Base-by-base conservation (phyloP, 2,888 invertebrate species). In the Meteorus cinctellus region DNA sequence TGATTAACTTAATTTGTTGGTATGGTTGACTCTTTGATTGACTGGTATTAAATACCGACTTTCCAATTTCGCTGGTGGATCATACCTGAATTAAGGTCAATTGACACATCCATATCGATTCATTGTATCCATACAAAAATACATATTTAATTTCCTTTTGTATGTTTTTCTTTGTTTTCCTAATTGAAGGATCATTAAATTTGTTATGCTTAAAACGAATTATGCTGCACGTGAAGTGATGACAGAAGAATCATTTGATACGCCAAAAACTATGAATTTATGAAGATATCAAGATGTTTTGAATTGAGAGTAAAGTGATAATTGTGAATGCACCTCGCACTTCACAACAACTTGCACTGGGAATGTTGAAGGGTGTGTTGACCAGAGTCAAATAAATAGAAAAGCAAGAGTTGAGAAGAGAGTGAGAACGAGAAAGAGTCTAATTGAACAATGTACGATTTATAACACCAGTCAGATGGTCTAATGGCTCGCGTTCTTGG, bases 401-500 rank as follows among this genome's bases (percentile, higher is more conserved):
- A 55, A 19, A 55, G 60, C 45, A 63, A 59, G 70, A 74, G 72
- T 78, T 77, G 76, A 79, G 76, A 79, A 80, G 78, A 80, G n/a
- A 55, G 48, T 55, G 60, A 63, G 70, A 74, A 72, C 78, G 78
- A 77, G 80, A 80, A 78, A 81, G 87, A 83, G 86, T 88, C 89
- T 89, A 89, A 89, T 89, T 89, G 89, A 89, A 89, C 88, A 89
- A 89, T 89, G 89, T 89, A 88, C 87, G 89, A 89, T 89, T 89
- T 89, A 89, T 89, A 89, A 89, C 89, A 87, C 89, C 88, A 89
- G 86, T 83, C 85, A 84, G 85, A 87, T 85, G 87, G 87, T 87
- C 88, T 89, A 89, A 89, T 88, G 89, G 89, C 86, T 88, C 86
- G 85, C 89, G 88, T 89, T 89, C 89, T 81, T 89, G 89, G 89